A percentile compares a stretch with the other conserved stretches of the same genome.
phyloP scores from a whole-genome alignment of 2,797 vertebrate species.

The Aratinga solstitialis region DNA sequence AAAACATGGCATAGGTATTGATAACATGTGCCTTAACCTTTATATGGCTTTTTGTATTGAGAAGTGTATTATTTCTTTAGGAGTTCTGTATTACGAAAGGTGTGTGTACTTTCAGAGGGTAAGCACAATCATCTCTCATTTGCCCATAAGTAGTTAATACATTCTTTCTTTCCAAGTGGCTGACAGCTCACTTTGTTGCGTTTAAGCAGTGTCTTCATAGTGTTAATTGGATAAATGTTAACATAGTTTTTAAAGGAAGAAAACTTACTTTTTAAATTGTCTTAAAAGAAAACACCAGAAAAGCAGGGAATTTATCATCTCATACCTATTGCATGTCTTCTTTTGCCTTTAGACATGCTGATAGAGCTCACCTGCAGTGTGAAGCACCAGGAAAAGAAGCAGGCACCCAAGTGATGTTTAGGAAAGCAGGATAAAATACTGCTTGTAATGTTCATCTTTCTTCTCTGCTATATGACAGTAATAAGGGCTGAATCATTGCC shows the following conservation, averaged over 20 bases:
- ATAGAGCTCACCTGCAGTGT: neutral
- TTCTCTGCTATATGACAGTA: neutral
- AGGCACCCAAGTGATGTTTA: neutral
- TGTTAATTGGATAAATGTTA: neutral
- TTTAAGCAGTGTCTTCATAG: neutral
- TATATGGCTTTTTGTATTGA: neutral
- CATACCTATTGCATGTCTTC: neutral
- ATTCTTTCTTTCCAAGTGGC: neutral
- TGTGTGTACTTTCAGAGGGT: neutral
- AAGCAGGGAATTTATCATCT: neutral
- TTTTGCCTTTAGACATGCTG: neutral
- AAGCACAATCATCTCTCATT: neutral
- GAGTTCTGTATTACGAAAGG: neutral
- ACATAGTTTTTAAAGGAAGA: neutral
- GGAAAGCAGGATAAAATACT: neutral
- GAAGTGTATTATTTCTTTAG: neutral
- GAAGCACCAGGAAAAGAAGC: neutral
- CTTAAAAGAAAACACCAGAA: neutral
- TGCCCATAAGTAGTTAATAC: neutral
- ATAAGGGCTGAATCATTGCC: neutral
- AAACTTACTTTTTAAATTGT: neutral
- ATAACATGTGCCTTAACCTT: neutral
- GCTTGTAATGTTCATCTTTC: neutral
- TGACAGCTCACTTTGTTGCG: neutral
- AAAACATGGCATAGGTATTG: neutral